Evolutionary conservation across 2,113 vertebrate genomes (phyloP), one percentile per base, ranked within the genome.

Genomic region (Hiodon alosoides): DNA sequence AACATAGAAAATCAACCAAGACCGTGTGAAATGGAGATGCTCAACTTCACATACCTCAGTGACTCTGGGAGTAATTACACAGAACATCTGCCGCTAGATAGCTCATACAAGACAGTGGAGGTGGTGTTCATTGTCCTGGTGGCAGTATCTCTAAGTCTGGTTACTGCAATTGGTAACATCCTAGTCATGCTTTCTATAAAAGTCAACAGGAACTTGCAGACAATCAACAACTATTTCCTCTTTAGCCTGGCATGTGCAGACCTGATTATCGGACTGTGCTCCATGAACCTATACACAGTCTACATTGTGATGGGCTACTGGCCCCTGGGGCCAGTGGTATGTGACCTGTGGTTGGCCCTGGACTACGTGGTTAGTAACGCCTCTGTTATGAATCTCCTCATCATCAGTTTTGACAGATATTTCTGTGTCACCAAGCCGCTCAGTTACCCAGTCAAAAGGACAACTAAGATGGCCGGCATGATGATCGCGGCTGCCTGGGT

Each of bases 151-250:
- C 90, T 98, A 86, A 99, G 97, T 78, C 80, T 99, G 74, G 91
- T 98, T 83, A 99, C 97, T 59, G 89, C 96, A 75, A 94, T 95
- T 10, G 97, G 97, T 71, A 99, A 99, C 81, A 95, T 99, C 80
- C 83, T 99, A 74, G 96, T 99, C 81, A 98, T 99, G 93, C 91
- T 99, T 80, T 99, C 97, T n/a, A 98, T 99, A 76, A 97, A 96
- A 91, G 95, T 98, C 80, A 99, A 98, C 88, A 94, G 95, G 79
- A 96, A 97, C 84, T 93, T 99, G 59, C 97, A 98, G 91, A 99
- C 96, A 0, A 91, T 99, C 85, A 98, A 98, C 88, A 98, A 98
- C 85, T 99, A 98, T 86, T 99, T 99, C 83, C 85, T 99, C 75
- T 98, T 98, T 92, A 98, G 97, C 83, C 89, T 99, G 87, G 97